These are phyloP conservation scores for Mustela nigripes DNA, from an alignment of 2,113 vertebrate species.

Conservation along the genomic window DNA sequence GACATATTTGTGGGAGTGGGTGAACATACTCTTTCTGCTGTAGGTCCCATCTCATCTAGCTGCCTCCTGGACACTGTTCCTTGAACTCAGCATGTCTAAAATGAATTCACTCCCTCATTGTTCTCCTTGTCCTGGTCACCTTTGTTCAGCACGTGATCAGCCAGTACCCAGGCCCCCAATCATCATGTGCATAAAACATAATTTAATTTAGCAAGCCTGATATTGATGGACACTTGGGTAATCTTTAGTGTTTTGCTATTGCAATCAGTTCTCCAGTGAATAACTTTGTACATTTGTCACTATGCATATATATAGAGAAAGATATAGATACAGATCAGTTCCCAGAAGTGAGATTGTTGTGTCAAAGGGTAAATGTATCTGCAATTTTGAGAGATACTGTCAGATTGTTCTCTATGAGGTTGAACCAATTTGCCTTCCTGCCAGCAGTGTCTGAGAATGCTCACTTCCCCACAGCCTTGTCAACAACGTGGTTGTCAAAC, in stretches of 20 bases:
- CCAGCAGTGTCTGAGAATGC: not conserved
- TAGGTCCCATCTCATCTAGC: not conserved
- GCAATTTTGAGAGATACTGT: slow-evolving; percentile 25
- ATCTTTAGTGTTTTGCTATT: not conserved
- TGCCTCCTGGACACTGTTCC: not conserved
- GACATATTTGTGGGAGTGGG: not conserved
- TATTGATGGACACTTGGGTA: not conserved
- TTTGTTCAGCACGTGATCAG: not conserved
- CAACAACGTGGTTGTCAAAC: not conserved
- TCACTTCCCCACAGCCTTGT: not conserved
- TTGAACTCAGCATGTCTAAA: not conserved
- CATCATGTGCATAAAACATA: not conserved
- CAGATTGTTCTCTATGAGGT: not conserved
- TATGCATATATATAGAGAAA: not conserved
- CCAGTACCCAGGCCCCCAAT: not conserved
- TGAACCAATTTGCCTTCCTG: not conserved
- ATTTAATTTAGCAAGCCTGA: not conserved
- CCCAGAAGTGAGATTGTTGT: slow-evolving; percentile 31
- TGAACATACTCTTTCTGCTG: not conserved
- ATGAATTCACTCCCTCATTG: rapidly evolving
- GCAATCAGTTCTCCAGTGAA: not conserved
- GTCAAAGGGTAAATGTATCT: slow-evolving; percentile 57
- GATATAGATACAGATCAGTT: not conserved
- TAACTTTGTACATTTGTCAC: not conserved
- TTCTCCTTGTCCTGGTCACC: not conserved